phyloP scores from a whole-genome alignment of 2,888 invertebrate species.

The Octodonta nipae region DNA sequence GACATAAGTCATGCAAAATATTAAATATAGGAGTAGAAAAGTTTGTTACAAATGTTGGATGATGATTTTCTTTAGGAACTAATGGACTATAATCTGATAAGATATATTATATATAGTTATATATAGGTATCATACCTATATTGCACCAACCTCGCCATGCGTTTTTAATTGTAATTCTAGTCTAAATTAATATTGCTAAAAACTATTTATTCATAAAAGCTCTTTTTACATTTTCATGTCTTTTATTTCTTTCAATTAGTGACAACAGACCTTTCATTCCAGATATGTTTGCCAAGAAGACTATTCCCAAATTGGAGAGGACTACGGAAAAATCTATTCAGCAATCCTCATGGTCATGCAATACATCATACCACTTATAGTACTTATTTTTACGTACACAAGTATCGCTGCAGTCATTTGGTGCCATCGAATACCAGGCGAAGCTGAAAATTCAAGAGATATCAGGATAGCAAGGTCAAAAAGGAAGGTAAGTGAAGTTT shows the following conservation, averaged over 20 bases:
- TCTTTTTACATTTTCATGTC: no score
- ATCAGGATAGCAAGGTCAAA: conserved; percentile 73
- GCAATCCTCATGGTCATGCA: conserved; percentile 67
- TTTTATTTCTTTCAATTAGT: not conserved
- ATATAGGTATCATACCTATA: no score
- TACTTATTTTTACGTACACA: conserved; percentile 72
- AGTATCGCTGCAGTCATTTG: conserved; percentile 77
- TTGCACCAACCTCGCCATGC: no score
- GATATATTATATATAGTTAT: no score
- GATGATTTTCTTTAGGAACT: no score
- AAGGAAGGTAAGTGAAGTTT: conserved; percentile 60
- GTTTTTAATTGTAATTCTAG: no score
- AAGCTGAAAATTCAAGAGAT: conserved; percentile 72
- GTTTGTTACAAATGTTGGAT: no score
- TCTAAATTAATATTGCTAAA: no score
- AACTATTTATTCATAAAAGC: no score
- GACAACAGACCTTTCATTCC: conserved; percentile 12
- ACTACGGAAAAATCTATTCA: conserved; percentile 57
- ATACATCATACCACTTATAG: conserved; percentile 67
- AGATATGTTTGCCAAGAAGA: conserved; percentile 61
- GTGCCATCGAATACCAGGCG: conserved; percentile 77
- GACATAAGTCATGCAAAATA: no score
- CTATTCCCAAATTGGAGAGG: conserved; percentile 47
- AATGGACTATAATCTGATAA: no score
- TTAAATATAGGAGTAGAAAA: no score